phyloP scores from a whole-genome alignment of 2,888 invertebrate genomes.

The Drosophila austrosaltans region DNA sequence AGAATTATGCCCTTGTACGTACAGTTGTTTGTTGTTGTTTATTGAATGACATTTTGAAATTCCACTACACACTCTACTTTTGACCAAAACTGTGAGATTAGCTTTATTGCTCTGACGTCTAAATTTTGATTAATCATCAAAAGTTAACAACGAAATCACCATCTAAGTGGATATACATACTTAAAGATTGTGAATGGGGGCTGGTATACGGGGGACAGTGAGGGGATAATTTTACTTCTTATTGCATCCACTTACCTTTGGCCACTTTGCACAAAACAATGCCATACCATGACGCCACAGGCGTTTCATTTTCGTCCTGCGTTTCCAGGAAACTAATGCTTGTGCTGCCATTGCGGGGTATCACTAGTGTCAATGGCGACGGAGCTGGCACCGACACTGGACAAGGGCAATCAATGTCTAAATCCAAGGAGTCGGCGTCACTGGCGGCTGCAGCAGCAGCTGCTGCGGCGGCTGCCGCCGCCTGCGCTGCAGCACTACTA shows the following conservation, averaged over 20 bases:
- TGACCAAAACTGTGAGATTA: conserved; percentile 52
- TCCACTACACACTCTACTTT: conserved; percentile 41
- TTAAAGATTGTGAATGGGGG: conserved; percentile 13
- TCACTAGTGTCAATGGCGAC: conserved; percentile 50
- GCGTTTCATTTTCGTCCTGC: conserved; percentile 82
- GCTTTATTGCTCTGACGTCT: conserved; percentile 64
- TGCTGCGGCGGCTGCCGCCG: conserved; percentile 78
- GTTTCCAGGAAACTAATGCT: conserved; percentile 68
- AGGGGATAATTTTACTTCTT: not conserved
- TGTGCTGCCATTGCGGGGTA: conserved; percentile 68
- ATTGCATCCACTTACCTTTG: conserved; percentile 85
- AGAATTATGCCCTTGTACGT: conserved; percentile 23
- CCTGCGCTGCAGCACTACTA: conserved; percentile 80
- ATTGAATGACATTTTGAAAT: conserved; percentile 69
- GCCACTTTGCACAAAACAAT: conserved; percentile 89
- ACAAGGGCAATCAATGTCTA: conserved; percentile 66
- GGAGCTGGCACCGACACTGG: conserved; percentile 40
- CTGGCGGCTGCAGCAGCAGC: conserved; percentile 55
- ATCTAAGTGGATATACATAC: conserved; percentile 2
- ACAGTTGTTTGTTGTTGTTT: conserved; percentile 48
- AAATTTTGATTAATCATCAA: conserved; percentile 56
- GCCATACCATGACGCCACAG: conserved; percentile 85
- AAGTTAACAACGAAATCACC: conserved; percentile 8
- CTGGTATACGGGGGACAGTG: not conserved
- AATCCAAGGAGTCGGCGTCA: conserved; percentile 61